Evolutionary conservation across 2,888 invertebrate species (phyloP), one percentile per base, ranked within the genome.

Genomic region (Drosophila lutescens): DNA sequence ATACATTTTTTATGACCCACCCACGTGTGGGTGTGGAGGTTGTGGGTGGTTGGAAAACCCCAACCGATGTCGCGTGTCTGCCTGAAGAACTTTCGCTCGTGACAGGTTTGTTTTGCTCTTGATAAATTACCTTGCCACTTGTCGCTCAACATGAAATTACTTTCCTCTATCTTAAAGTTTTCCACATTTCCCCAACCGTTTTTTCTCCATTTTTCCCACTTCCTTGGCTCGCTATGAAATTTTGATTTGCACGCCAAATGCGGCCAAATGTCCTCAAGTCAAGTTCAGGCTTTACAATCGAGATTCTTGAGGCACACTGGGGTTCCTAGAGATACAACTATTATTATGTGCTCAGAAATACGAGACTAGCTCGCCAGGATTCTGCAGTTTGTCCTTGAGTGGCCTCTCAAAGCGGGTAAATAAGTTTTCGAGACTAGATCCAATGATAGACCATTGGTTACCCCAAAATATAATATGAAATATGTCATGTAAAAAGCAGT

Each of bases 81-180:
- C 20, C 7, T 32, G 34, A 17, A 34, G 41, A 41, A 49, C 47
- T 47, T 54, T 65, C 44, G n/a, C 46, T 34, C 34, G 49, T 44
- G 51, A 36, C 55, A 44, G 50, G 61, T 68, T 60, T 72, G 54
- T 53, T 62, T 47, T 50, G 17, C 53, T 51, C 40, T 56, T 74
- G 71, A 83, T 80, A 79, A 84, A 86, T 85, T 83, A 80, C 73
- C 72, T 80, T 80, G 80, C 79, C 78, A 83, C 80, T 81, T 85
- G 74, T 82, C 81, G 75, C 68, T 76, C 75, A 46, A 23, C 57
- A 63, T 69, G 72, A 70, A 74, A 77, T 69, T 56, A 43, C 51
- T 55, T 67, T 47, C 30, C 59, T 73, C 53, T 49, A 78, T 82
- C 78, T 71, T 54, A 10, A 49, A 63, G 73, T 61, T 58, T 53